Evolutionary conservation across 2,113 vertebrate species (phyloP).

Genomic region (Thomomys bottae): DNA sequence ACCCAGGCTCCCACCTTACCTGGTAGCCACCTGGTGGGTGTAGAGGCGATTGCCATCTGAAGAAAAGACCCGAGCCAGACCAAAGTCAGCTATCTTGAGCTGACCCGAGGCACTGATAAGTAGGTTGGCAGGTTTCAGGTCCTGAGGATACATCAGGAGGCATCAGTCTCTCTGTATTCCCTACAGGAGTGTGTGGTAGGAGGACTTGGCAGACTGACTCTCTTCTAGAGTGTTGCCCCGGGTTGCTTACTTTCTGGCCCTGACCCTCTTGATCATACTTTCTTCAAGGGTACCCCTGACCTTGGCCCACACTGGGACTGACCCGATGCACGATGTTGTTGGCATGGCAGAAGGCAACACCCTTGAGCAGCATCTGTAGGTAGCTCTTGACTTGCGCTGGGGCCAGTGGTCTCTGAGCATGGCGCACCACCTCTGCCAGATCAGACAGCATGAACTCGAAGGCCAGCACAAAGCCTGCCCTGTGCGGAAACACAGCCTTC

Average conservation of each 20-base stretch:
- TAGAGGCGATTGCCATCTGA: slow-evolving; percentile 88
- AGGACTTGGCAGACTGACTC: not conserved
- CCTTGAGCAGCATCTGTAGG: slow-evolving; percentile 94
- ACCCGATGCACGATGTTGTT: slow-evolving; percentile 95
- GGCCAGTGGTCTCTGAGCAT: slow-evolving; percentile 88
- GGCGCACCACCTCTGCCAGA: slow-evolving; percentile 92
- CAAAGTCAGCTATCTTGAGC: slow-evolving; percentile 94
- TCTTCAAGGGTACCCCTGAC: not conserved
- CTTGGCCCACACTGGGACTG: not conserved
- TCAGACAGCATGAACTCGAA: slow-evolving; percentile 95
- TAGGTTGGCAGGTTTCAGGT: slow-evolving; percentile 94
- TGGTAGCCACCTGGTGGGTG: slow-evolving; percentile 95
- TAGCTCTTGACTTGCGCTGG: slow-evolving; percentile 93
- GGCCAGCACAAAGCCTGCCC: slow-evolving; percentile 92
- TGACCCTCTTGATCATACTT: not conserved
- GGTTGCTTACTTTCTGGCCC: not conserved
- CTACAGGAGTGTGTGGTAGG: not conserved
- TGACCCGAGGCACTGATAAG: slow-evolving; percentile 94
- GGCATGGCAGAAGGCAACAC: slow-evolving; percentile 92
- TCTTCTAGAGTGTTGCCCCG: too few species aligned
- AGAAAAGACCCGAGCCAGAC: slow-evolving; percentile 90
- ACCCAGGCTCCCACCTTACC: slow-evolving; percentile 86
- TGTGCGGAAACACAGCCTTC: slow-evolving; percentile 93
- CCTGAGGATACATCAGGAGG: slow-evolving; percentile 81
- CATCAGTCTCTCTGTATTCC: not conserved